Conservation (phyloP, 2,797 vertebrate genomes). For the Paratrypauchen microcephalus region DNA sequence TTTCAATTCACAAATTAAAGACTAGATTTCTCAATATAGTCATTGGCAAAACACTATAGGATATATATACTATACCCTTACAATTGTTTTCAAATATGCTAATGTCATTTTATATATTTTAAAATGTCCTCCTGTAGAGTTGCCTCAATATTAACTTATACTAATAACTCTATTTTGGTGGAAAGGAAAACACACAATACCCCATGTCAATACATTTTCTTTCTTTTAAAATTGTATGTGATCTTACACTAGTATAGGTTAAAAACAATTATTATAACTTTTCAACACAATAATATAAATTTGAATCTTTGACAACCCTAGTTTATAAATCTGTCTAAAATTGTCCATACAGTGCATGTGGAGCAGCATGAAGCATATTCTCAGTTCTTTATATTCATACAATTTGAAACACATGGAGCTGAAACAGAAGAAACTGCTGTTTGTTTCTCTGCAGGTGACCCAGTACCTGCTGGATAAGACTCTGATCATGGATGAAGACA, state of each 20-base stretch:
- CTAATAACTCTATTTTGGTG: too few species aligned
- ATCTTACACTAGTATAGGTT: too few species aligned
- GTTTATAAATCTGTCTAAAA: background rate
- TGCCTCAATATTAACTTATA: too few species aligned
- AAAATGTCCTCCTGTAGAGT: too few species aligned
- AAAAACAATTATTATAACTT: background rate
- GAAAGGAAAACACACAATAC: too few species aligned
- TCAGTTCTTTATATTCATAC: background rate
- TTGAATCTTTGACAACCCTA: background rate
- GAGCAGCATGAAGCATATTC: background rate
- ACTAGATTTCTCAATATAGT: too few species aligned
- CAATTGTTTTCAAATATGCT: too few species aligned
- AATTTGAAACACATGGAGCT: background rate
- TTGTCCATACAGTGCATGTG: background rate
- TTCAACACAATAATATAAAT: background rate
- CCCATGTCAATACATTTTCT: too few species aligned
- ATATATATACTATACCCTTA: too few species aligned
- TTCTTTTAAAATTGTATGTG: too few species aligned
- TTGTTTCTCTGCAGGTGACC: slow-evolving; percentile 84
- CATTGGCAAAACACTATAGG: too few species aligned
- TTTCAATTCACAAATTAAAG: background rate
- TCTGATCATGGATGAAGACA: slow-evolving; percentile 94
- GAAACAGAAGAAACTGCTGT: background rate
- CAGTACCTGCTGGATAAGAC: slow-evolving; percentile 94
- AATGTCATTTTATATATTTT: too few species aligned